A percentile compares a stretch with the other conserved stretches of the same genome.
These are phyloP conservation scores for Gymnosoma rotundatum DNA, from an alignment of 2,888 invertebrate species.

Conservation along the genomic window DNA sequence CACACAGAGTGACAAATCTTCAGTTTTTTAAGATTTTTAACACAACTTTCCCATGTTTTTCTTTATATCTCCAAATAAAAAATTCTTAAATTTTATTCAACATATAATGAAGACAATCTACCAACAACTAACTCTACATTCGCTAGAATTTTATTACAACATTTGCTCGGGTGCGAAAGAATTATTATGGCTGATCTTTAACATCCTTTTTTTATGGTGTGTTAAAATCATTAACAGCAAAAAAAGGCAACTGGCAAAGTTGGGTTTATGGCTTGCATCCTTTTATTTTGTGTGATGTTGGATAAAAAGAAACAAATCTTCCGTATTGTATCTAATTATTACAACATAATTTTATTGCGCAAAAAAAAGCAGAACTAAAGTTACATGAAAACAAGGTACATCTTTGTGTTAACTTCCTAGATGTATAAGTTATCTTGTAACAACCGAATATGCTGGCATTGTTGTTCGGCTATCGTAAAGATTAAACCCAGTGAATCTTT, in stretches of 20 bases:
- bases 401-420: slow-evolving; percentile 45
- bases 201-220: slow-evolving; percentile 52
- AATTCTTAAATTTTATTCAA: not conserved
- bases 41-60: not conserved
- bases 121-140: not conserved
- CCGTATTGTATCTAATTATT: slow-evolving; percentile 64
- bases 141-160: slow-evolving; percentile 36
- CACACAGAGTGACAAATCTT: not conserved
- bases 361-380: not conserved
- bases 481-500: slow-evolving; percentile 27
- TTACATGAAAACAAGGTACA: slow-evolving; percentile 35
- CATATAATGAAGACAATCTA: not conserved
- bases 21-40: slow-evolving; percentile 5
- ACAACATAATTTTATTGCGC: slow-evolving; percentile 52
- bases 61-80: not conserved
- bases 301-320: slow-evolving; percentile 56
- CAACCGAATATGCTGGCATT: slow-evolving; percentile 49
- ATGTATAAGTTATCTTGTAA: slow-evolving; percentile 48
- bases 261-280: not conserved
- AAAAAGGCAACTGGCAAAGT: slow-evolving; percentile 45
- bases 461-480: not conserved
- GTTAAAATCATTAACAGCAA: slow-evolving; percentile 59
- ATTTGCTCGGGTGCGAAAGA: slow-evolving; percentile 30
- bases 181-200: slow-evolving; percentile 55
- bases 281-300: not conserved